Evolutionary conservation across 2,797 vertebrate genomes (phyloP).

Genomic region (Anguilla pacifica): DNA sequence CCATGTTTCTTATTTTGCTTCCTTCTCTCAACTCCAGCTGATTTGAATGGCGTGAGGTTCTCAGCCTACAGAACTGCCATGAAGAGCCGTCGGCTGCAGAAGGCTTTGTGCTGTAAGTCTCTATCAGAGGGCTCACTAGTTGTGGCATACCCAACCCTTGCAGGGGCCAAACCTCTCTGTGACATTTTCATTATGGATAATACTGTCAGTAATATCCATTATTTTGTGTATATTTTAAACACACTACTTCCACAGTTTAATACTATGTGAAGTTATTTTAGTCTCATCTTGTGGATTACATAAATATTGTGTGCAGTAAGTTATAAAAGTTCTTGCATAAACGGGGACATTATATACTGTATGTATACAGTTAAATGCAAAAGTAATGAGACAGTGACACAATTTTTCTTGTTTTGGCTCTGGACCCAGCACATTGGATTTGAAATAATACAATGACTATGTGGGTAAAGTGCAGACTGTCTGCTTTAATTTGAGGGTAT

Average conservation of each 20-base stretch:
- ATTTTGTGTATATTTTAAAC: neutral
- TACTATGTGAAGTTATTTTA: neutral
- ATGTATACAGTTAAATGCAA: too few relatives aligned
- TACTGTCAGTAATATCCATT: neutral
- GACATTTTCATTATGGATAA: neutral
- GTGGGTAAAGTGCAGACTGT: too few relatives aligned
- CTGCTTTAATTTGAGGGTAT: neutral
- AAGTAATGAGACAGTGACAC: too few relatives aligned
- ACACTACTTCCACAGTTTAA: neutral
- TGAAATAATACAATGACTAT: too few relatives aligned
- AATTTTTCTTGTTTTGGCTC: too few relatives aligned
- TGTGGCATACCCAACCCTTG: neutral
- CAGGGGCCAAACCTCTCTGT: neutral
- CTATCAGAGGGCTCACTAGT: neutral
- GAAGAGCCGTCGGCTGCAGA: constrained; percentile 83
- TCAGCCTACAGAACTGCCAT: constrained; percentile 85
- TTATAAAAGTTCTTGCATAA: neutral
- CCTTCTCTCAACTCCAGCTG: constrained; percentile 66
- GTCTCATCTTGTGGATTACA: neutral
- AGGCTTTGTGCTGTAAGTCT: constrained; percentile 79
- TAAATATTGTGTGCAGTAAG: too few relatives aligned
- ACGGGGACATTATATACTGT: neutral
- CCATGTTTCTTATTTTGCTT: constrained; percentile 25
- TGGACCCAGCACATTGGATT: too few relatives aligned
- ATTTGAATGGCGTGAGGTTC: constrained; percentile 81